Percentiles rank a stretch among this genome's conserved stretches.
phyloP scores from a whole-genome alignment of 2,113 vertebrate genomes.

The Micromys minutus region DNA sequence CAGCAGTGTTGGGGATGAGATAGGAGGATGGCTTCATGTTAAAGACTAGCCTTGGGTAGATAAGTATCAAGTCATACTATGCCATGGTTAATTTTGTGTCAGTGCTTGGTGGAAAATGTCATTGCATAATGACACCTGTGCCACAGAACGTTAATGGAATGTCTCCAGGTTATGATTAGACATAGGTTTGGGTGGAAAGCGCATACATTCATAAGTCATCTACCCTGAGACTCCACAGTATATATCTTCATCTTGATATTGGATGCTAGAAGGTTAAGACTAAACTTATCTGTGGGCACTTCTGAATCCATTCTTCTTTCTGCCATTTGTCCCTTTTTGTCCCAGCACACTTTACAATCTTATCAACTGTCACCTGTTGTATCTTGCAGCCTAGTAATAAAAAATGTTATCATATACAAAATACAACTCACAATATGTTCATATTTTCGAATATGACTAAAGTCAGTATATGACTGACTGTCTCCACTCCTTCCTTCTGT shows the following conservation, averaged over 20 bases:
- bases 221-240: neutral
- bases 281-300: too few species aligned
- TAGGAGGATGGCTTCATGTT: neutral
- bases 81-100: neutral
- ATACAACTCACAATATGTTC: too few species aligned
- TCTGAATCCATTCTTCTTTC: neutral
- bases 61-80: neutral
- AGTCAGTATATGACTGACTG: neutral
- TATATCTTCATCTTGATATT: neutral
- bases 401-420: neutral
- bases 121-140: rapidly evolving
- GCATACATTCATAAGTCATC: neutral
- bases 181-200: neutral
- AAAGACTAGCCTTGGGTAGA: neutral
- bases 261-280: neutral
- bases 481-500: neutral
- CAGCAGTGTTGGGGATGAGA: neutral
- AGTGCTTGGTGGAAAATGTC: neutral
- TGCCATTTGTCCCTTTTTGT: neutral
- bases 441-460: neutral
- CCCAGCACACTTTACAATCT: neutral
- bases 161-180: neutral
- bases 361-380: neutral
- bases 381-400: neutral
- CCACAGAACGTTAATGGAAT: neutral